A percentile compares a stretch with the other conserved stretches of the same genome.
Conservation (phyloP, 2,113 vertebrate genomes). For the Oreamnos americanus region DNA sequence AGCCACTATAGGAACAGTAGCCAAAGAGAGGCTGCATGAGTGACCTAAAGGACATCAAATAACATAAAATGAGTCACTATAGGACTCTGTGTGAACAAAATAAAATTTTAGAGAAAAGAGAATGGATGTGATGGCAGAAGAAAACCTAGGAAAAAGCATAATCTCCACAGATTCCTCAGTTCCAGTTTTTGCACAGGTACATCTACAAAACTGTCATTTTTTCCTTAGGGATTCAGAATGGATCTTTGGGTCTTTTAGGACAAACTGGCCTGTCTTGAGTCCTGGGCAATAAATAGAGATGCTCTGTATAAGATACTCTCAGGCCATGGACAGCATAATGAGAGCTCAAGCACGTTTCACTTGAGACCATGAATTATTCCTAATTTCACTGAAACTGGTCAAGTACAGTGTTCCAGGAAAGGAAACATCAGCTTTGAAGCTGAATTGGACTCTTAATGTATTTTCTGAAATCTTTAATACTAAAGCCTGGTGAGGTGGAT, state of each 20-base stretch:
- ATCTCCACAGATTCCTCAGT: not conserved
- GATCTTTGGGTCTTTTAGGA: not conserved
- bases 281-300: not conserved
- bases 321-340: not conserved
- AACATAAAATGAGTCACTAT: not conserved
- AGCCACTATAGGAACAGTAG: not conserved
- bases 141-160: not conserved
- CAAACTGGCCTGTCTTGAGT: not conserved
- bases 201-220: not conserved
- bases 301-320: not conserved
- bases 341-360: not conserved
- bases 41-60: not conserved
- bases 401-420: not conserved
- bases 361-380: not conserved
- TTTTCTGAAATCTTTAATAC: not conserved
- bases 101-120: not conserved
- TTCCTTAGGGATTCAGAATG: not conserved
- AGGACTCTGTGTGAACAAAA: not conserved
- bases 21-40: not conserved
- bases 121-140: not conserved
- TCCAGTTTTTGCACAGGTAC: not conserved
- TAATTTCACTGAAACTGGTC: not conserved
- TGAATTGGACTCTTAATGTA: not conserved
- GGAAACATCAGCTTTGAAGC: not conserved
- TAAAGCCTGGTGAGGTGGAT: not conserved